These are phyloP conservation scores for Paralichthys olivaceus DNA, from an alignment of 2,113 vertebrate genomes.

Conservation along the genomic window DNA sequence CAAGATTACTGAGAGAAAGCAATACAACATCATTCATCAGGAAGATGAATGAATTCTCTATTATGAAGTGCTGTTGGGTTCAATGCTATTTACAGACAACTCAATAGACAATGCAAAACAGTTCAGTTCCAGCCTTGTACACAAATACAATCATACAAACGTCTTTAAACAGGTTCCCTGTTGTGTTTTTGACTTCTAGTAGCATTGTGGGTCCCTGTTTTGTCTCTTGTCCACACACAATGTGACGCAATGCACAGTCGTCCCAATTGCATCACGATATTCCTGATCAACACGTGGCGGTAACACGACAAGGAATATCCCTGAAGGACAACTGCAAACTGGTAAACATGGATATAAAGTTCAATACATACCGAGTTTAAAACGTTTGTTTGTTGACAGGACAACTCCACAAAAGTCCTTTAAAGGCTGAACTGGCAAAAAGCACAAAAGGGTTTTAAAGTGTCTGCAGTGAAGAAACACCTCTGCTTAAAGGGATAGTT, in stretches of 20 bases:
- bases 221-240: not conserved
- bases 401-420: not conserved
- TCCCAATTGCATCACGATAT: not conserved
- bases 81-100: not conserved
- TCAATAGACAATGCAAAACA: not conserved
- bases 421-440: slow-evolving; percentile 2
- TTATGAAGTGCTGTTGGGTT: not conserved
- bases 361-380: not conserved
- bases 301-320: not conserved
- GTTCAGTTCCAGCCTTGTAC: not conserved
- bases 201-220: not conserved
- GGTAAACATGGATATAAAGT: not conserved
- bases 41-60: not conserved
- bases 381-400: not conserved
- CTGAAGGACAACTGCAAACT: not conserved
- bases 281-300: not conserved
- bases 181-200: not conserved
- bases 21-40: not conserved
- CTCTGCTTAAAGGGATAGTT: not conserved
- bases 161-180: not conserved
- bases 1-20: not conserved
- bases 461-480: slow-evolving; percentile 11
- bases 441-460: slow-evolving; percentile 1
- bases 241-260: not conserved
- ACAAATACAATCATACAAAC: not conserved